Evolutionary conservation across 2,797 vertebrate genomes (phyloP).

Genomic region (Ptychobarbus kaznakovi): DNA sequence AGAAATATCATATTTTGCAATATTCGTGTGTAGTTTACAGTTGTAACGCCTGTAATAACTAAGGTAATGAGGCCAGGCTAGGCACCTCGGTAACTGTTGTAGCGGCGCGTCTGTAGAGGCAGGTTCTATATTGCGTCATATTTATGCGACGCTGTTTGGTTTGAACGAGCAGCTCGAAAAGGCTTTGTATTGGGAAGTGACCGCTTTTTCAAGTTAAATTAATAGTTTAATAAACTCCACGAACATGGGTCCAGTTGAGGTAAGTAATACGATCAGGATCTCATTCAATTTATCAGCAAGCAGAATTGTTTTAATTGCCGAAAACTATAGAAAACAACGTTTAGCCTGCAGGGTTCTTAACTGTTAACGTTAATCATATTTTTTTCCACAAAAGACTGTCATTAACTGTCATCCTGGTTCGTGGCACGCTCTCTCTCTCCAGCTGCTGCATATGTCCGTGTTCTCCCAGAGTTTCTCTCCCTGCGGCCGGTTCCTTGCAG

Average conservation of each 20-base stretch:
- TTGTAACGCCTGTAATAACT: not conserved
- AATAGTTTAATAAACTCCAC: not conserved
- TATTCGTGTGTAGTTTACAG: not conserved
- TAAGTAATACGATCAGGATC: conserved; percentile 30
- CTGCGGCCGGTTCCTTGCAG: conserved; percentile 86
- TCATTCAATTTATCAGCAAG: not conserved
- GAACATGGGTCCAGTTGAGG: conserved; percentile 69
- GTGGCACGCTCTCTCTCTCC: conserved; percentile 48
- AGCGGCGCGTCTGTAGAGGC: not conserved
- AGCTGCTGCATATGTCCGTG: conserved; percentile 89
- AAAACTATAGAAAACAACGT: not conserved
- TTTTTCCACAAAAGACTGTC: not conserved
- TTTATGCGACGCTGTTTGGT: conserved; percentile 43
- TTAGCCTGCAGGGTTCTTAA: not conserved
- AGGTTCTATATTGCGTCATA: conserved; percentile 45
- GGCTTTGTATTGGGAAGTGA: not conserved
- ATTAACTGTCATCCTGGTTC: not conserved
- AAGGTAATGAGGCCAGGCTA: not conserved
- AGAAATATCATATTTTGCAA: not conserved
- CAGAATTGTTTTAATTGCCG: not conserved
- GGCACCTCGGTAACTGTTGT: not conserved
- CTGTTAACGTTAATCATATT: not conserved
- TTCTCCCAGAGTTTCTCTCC: conserved; percentile 90
- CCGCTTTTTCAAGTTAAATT: not conserved
- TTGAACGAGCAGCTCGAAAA: conserved; percentile 32